A percentile compares a stretch with the other conserved stretches of the same genome.
phyloP scores from a whole-genome alignment of 2,888 invertebrate genomes.

The Tipula helvola region DNA sequence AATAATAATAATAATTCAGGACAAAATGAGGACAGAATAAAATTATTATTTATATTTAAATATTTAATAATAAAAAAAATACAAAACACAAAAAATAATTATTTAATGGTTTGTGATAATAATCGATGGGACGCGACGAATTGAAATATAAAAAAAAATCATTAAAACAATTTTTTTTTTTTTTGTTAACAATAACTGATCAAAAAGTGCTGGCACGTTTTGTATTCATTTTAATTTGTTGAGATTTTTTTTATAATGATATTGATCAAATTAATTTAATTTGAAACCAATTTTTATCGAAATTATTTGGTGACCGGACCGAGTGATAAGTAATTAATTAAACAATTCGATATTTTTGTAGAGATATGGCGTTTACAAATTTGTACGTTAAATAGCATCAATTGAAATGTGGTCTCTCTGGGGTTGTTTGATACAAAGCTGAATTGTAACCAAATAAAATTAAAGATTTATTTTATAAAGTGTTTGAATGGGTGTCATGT shows the following conservation, averaged over 20 bases:
- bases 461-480: too few species aligned
- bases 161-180: too few species aligned
- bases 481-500: too few species aligned
- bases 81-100: not conserved
- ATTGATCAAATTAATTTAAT: not conserved
- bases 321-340: not conserved
- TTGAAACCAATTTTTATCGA: not conserved
- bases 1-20: not conserved
- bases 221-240: not conserved
- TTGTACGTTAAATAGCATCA: too few species aligned
- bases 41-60: not conserved
- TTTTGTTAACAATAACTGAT: not conserved
- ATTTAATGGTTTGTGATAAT: not conserved
- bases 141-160: not conserved
- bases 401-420: too few species aligned
- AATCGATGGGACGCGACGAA: not conserved
- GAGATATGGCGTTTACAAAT: too few species aligned
- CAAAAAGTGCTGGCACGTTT: not conserved
- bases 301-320: not conserved
- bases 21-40: not conserved
- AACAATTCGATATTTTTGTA: too few species aligned
- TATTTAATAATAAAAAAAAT: not conserved
- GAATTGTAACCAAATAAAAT: too few species aligned
- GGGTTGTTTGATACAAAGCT: too few species aligned
- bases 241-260: not conserved